A percentile compares a stretch with the other conserved stretches of the same genome.
phyloP scores from a whole-genome alignment of 1,140 invertebrate genomes.

The Drosophila jambulina region DNA sequence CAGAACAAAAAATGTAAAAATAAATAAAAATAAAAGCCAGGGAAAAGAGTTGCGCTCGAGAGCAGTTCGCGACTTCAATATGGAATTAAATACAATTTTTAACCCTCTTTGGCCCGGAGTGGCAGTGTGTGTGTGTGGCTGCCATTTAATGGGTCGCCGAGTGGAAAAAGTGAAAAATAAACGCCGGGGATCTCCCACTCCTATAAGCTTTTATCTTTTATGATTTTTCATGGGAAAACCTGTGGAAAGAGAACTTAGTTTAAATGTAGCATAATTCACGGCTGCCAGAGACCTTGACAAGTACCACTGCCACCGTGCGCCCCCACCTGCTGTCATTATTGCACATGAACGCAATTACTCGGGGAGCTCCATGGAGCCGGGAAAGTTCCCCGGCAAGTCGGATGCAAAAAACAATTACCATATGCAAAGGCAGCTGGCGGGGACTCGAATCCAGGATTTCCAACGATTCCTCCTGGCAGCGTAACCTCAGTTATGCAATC shows the following conservation, averaged over 20 bases:
- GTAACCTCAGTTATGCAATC: constrained; percentile 56
- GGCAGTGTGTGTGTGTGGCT: constrained; percentile 1
- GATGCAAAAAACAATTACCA: constrained; percentile 72
- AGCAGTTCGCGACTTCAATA: constrained; percentile 37
- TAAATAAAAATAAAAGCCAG: constrained; percentile 15
- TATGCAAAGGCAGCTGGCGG: constrained; percentile 37
- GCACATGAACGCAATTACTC: constrained; percentile 55
- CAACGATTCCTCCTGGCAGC: neutral
- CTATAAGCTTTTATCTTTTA: neutral
- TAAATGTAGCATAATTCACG: constrained; percentile 63
- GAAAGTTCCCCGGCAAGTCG: neutral
- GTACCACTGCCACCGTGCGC: neutral
- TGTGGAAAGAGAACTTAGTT: constrained; percentile 53
- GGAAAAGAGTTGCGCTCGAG: constrained; percentile 3
- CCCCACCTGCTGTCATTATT: constrained; percentile 49
- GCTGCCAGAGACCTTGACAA: constrained; percentile 46
- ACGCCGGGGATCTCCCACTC: constrained; percentile 7
- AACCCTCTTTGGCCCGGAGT: constrained; percentile 21
- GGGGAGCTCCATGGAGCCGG: neutral
- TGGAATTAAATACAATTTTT: constrained; percentile 65
- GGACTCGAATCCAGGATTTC: constrained; percentile 6
- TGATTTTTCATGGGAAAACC: neutral
- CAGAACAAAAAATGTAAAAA: constrained; percentile 9
- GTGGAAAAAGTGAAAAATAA: constrained; percentile 77
- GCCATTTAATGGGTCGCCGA: constrained; percentile 69